These are phyloP conservation scores for Cebidichthys violaceus DNA, from an alignment of 2,113 vertebrate species.

Conservation along the genomic window DNA sequence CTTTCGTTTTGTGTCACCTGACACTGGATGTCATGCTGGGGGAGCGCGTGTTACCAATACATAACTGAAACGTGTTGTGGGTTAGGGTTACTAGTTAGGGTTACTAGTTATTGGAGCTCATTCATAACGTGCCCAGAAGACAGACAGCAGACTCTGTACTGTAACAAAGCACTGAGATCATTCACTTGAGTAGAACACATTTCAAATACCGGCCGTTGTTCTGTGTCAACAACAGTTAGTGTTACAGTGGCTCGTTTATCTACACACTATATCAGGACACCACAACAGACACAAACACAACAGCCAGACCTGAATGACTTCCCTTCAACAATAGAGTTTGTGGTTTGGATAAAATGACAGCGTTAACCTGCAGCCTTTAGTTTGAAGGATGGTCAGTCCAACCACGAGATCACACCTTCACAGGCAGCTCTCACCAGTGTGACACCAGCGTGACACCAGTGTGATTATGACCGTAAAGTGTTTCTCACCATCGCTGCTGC, in stretches of 20 bases:
- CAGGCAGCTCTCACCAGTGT: too few species aligned
- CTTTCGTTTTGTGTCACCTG: background rate
- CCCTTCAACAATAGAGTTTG: slow-evolving; percentile 12
- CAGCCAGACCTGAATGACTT: slow-evolving; percentile 8
- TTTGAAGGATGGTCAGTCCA: background rate
- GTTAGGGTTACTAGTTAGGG: too few species aligned
- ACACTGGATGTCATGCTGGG: background rate
- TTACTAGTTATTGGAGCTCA: too few species aligned
- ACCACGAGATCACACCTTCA: too few species aligned
- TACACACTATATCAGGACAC: slow-evolving; percentile 35
- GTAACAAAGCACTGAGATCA: slow-evolving; percentile 8
- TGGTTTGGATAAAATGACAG: background rate
- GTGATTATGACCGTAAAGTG: background rate
- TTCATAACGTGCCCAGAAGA: background rate
- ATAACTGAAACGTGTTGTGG: slow-evolving; percentile 1
- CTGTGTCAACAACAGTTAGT: slow-evolving; percentile 42
- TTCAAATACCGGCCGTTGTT: slow-evolving; percentile 45
- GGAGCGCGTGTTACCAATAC: slow-evolving; percentile 12
- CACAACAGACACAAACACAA: slow-evolving; percentile 21
- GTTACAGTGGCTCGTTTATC: slow-evolving; percentile 51
- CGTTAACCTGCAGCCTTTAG: slow-evolving; percentile 14
- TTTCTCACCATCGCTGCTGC: slow-evolving; percentile 94
- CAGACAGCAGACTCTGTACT: background rate
- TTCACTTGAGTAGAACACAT: slow-evolving; percentile 1
- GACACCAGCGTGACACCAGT: too few species aligned